Evolutionary conservation across 35 echinoderm and acorn worm genomes (phyloP), one percentile per base, ranked within the genome.

Genomic region (Apostichopus californicus): DNA sequence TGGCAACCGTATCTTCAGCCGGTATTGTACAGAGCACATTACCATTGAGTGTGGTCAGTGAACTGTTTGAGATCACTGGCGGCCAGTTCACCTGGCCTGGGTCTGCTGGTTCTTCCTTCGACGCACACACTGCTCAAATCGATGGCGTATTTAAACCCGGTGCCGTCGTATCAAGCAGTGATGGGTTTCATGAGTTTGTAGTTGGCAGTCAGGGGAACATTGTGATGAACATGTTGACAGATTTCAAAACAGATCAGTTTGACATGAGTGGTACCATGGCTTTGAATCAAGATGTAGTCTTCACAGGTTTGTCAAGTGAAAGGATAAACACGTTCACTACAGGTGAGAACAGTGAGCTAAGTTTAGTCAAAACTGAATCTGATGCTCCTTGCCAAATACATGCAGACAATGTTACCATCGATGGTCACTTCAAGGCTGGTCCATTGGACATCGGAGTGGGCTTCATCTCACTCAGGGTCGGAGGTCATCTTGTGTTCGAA

Each of bases 71-170:
- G 5, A 85, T 96, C 6, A 17, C 12, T 1, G 77, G 73, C 55
- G 93, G 95, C 0, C 58, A 83, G 55, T 75, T 96, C 22, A 46
- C 63, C 3, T 96, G 95, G 95, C 86, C 86, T 9, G 90, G 93
- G 12, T 78, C 55, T 77, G 61, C 14, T 26, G 25, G 77, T 25
- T 94, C 93, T 1, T 21, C 92, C 2, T 79, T 96, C 34, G 68
- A 78, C 17, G 92, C 93, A 68, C 72, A 83, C 57, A 87, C 79
- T 23, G 79, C 83, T 23, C 64, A n/a, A 24, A 77, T 94, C 6
- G 80, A 96, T 60, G 95, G 95, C 28, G 17, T 54, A 14, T 92
- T 96, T 34, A 81, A 46, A 83, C 93, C 95, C 10, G 93, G 93
- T 59, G 87, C 65, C 26, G 11, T 21, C 34, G 92, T 96, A 25